Base-by-base conservation (phyloP, 1,140 invertebrate genomes). In the Conopomorpha cramerella region DNA sequence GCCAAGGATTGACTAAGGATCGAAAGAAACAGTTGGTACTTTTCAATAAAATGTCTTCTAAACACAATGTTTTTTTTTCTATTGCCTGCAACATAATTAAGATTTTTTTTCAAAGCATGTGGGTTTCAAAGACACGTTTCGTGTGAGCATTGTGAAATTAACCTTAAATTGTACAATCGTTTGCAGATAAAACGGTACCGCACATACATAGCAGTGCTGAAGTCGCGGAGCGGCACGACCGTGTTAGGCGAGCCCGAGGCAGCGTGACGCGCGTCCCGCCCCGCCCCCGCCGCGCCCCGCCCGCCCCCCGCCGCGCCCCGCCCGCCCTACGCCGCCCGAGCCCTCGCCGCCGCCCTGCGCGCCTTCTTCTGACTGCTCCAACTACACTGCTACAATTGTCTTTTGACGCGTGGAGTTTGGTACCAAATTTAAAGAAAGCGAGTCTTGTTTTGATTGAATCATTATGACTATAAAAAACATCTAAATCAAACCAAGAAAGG, bases 171-270 rank as follows among this genome's bases (percentile, higher is more conserved):
- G 8, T 40, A 3, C 36, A 18, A 19, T 47, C 40, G 57, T 52
- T 68, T 76, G n/a, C 78, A 95, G 92, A 66, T 94, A 48, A 92
- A 92, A 65, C 81, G 92, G 49, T 95, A 95, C 71, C 88, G 89
- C 55, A 91, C 90, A 1, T 96, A 96, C 68, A 84, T 86, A 2
- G 87, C 87, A 59, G 82, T 94, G 41, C 79, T 95, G 45, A n/a
- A n/a, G n/a, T n/a, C n/a, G n/a, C n/a, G 89, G 45, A 77, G 92
- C 47, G 81, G 82, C 43, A 84, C 85, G 31, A 88, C 90, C 34
- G 88, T 89, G n/a, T 89, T 91, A 51, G 84, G 89, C 40, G 87
- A 89, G 30, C 88, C 88, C 46, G 77, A 85, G 34, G n/a, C n/a
- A n/a, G n/a, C n/a, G n/a, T n/a, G n/a, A n/a, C n/a, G n/a, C n/a